These are phyloP conservation scores for Hemibagrus wyckioides DNA, from an alignment of 2,113 vertebrate species.

Conservation along the genomic window DNA sequence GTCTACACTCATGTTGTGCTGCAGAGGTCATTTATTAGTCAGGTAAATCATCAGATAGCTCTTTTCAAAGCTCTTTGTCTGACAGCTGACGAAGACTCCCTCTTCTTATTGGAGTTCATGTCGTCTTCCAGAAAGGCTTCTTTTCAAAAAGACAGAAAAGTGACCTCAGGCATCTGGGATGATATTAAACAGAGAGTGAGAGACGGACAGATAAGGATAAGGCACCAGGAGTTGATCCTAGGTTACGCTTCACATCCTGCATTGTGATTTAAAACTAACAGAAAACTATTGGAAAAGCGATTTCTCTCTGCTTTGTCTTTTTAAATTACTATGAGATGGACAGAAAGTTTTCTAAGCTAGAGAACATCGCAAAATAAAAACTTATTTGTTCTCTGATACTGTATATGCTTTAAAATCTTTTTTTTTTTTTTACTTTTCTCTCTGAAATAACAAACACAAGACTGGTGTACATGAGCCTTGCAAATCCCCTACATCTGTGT, in stretches of 20 bases:
- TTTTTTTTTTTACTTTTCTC: background rate
- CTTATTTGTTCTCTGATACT: background rate
- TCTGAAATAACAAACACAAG: background rate
- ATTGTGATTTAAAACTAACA: conserved; percentile 22
- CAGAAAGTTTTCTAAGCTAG: background rate
- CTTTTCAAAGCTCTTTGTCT: conserved; percentile 42
- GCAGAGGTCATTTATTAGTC: conserved; percentile 48
- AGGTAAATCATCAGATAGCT: conserved; percentile 42
- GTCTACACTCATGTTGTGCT: conserved; percentile 27
- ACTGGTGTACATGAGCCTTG: background rate
- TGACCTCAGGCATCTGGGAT: conserved; percentile 34
- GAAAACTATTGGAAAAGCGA: background rate
- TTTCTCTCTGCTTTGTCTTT: background rate
- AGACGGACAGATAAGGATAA: conserved; percentile 10
- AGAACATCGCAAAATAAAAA: background rate
- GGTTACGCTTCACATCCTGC: background rate
- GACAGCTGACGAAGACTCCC: conserved; percentile 34
- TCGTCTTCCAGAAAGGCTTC: conserved; percentile 34
- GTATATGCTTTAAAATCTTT: background rate
- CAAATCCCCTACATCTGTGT: background rate
- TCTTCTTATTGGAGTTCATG: conserved; percentile 23
- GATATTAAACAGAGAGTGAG: conserved; percentile 32
- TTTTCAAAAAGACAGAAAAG: conserved; percentile 39
- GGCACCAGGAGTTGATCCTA: conserved; percentile 10
- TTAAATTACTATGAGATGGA: background rate